Percentiles rank a stretch among this genome's conserved stretches.
Evolutionary conservation across 2,113 vertebrate species (phyloP).

Genomic region (Speoplatyrhinus poulsoni): DNA sequence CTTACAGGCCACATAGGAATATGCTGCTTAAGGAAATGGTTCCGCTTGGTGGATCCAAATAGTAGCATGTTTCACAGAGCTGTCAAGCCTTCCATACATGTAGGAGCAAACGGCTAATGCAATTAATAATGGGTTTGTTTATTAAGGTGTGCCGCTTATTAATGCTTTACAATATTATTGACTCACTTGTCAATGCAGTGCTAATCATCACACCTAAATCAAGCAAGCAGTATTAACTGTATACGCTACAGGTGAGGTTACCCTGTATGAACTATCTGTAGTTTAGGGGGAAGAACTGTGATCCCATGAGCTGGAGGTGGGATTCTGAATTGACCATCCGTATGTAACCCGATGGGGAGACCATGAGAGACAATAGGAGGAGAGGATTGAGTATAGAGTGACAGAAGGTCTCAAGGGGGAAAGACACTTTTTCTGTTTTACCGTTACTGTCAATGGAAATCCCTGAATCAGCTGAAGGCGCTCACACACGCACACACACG

Average conservation of each 20-base stretch:
- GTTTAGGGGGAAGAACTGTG: constrained; percentile 33
- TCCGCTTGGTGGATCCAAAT: neutral
- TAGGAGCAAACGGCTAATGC: too few relatives aligned
- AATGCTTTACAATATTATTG: too few relatives aligned
- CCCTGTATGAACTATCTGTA: neutral
- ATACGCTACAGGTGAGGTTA: constrained; percentile 1
- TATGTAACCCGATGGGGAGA: constrained; percentile 50
- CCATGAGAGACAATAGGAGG: constrained; percentile 22
- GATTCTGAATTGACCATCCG: constrained; percentile 52
- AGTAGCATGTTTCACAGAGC: neutral
- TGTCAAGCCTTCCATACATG: too few relatives aligned
- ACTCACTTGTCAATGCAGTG: too few relatives aligned
- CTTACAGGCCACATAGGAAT: neutral
- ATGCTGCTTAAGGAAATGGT: neutral
- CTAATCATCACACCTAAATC: too few relatives aligned
- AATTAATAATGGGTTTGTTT: too few relatives aligned
- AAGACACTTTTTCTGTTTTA: constrained; percentile 70
- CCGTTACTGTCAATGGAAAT: constrained; percentile 66
- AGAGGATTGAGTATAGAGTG: constrained; percentile 50
- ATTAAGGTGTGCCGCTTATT: too few relatives aligned
- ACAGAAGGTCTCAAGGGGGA: constrained; percentile 48
- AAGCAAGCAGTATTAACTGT: neutral
- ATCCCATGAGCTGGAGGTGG: constrained; percentile 49
- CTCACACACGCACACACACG: constrained; percentile 20
- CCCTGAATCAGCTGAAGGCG: constrained; percentile 68